phyloP scores from a whole-genome alignment of 2,113 vertebrate genomes.

The Sigmodon hispidus region DNA sequence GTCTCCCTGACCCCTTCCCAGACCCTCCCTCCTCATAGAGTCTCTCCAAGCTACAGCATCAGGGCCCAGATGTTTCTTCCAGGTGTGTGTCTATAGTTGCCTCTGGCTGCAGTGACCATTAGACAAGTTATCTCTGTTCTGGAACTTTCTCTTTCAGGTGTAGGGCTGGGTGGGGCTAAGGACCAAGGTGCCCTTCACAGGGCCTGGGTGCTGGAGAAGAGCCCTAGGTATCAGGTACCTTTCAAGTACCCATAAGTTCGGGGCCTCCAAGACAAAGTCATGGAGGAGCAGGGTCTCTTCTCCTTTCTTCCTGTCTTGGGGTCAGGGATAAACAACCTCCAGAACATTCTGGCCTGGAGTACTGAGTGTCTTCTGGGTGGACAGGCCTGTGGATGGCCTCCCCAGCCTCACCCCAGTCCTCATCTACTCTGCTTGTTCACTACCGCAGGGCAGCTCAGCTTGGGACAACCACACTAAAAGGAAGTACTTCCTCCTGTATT shows the following conservation, averaged over 20 bases:
- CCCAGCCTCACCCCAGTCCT: too few relatives aligned
- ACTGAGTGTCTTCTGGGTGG: not conserved
- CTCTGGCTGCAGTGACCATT: not conserved
- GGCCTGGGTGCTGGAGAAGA: not conserved
- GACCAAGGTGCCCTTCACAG: not conserved
- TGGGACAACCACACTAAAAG: not conserved
- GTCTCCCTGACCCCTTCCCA: conserved; percentile 16
- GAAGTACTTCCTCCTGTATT: not conserved
- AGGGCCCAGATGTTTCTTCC: not conserved
- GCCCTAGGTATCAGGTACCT: not conserved
- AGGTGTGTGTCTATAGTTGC: not conserved
- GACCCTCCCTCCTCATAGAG: not conserved
- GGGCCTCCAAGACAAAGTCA: not conserved
- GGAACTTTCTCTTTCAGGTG: not conserved
- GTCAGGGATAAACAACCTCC: not conserved
- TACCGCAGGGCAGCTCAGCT: not conserved
- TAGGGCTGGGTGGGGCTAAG: not conserved
- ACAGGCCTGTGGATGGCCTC: not conserved
- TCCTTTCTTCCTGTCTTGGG: not conserved
- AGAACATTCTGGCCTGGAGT: not conserved
- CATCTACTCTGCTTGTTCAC: not conserved
- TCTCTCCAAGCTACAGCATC: not conserved
- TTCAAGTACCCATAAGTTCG: not conserved
- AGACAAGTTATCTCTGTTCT: not conserved
- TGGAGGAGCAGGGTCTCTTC: not conserved